These are phyloP conservation scores for Leptopilina drosophilae DNA, from an alignment of 2,888 invertebrate genomes.

Conservation along the genomic window DNA sequence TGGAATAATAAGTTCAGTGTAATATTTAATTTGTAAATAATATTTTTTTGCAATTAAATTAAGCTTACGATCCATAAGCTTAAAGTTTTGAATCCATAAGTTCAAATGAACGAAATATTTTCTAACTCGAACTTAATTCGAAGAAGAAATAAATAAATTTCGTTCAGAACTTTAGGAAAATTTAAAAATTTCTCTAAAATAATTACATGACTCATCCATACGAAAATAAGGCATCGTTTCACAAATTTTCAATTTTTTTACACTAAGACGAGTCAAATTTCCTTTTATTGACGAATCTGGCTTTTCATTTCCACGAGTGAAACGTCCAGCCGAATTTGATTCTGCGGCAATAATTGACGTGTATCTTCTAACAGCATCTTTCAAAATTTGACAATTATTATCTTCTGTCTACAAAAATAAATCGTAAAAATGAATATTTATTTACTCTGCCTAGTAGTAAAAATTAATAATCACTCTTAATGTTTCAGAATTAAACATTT, in stretches of 20 bases:
- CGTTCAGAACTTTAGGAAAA: too few species aligned
- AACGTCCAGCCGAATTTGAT: constrained; percentile 55
- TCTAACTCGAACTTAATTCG: too few species aligned
- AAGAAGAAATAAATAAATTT: too few species aligned
- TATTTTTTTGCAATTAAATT: not conserved
- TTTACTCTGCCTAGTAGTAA: too few species aligned
- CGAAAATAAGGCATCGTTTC: constrained; percentile 82
- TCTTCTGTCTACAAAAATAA: constrained; percentile 71
- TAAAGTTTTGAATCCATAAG: too few species aligned
- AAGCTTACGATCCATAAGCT: not conserved
- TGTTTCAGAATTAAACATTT: not conserved
- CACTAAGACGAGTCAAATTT: constrained; percentile 43
- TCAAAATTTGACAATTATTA: constrained; percentile 79
- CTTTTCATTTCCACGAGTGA: constrained; percentile 47
- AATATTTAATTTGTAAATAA: not conserved
- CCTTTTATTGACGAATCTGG: not conserved
- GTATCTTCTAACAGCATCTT: constrained; percentile 80
- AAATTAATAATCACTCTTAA: not conserved
- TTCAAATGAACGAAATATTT: too few species aligned
- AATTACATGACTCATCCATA: constrained; percentile 89
- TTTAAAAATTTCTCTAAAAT: too few species aligned
- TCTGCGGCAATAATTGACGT: constrained; percentile 73
- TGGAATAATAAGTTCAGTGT: not conserved
- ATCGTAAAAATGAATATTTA: not conserved
- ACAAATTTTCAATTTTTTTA: constrained; percentile 78